Evolutionary conservation across 2,113 vertebrate genomes (phyloP).

Genomic region (Xiphophorus maculatus): DNA sequence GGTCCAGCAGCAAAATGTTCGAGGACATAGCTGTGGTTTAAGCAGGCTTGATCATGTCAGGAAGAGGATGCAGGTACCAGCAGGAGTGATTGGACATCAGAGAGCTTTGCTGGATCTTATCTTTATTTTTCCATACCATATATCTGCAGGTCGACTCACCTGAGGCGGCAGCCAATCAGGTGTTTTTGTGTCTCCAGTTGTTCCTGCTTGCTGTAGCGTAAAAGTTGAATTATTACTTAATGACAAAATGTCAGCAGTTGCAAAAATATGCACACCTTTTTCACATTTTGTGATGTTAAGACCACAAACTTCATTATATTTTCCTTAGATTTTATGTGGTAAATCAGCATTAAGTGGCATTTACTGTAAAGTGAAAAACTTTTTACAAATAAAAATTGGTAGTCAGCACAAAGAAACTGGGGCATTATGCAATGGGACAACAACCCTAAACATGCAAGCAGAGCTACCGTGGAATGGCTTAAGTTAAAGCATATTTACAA

Average conservation of each 20-base stretch:
- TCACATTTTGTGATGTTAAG: too few species aligned
- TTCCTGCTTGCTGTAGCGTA: neutral
- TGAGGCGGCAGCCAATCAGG: conserved; percentile 52
- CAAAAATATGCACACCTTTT: neutral
- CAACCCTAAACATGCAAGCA: too few species aligned
- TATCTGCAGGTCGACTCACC: conserved; percentile 56
- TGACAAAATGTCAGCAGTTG: neutral
- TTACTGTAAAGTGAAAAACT: too few species aligned
- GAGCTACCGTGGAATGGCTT: too few species aligned
- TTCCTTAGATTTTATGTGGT: too few species aligned
- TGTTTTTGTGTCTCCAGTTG: conserved; percentile 3
- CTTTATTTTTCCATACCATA: conserved; percentile 43
- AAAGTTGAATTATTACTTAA: neutral
- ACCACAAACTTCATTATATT: too few species aligned
- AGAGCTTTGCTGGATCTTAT: conserved; percentile 67
- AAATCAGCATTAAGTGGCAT: too few species aligned
- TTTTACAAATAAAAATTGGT: too few species aligned
- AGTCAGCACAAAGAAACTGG: too few species aligned
- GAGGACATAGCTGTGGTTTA: conserved; percentile 70
- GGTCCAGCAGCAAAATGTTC: conserved; percentile 43
- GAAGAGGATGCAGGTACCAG: conserved; percentile 71
- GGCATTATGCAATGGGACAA: too few species aligned
- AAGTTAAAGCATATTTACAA: too few species aligned
- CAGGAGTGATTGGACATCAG: conserved; percentile 60
- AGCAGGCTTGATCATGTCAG: conserved; percentile 66